A percentile compares a stretch with the other conserved stretches of the same genome.
Conservation (phyloP, 2,797 vertebrate genomes). For the Uromys caudimaculatus region DNA sequence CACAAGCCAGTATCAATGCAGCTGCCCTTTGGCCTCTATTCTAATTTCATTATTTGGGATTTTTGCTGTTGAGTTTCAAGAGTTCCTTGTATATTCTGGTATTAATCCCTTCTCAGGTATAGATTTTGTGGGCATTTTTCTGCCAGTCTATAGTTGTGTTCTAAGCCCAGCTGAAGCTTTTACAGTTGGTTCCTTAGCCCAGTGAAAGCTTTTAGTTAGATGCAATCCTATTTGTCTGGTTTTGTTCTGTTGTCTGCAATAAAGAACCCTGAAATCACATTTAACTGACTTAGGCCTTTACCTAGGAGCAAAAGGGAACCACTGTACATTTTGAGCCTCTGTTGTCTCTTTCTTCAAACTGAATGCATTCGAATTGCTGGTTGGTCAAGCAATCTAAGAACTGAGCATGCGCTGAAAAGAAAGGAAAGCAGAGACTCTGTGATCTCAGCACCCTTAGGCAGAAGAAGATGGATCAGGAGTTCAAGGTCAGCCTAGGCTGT, state of each 20-base stretch:
- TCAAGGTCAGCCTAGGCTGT: background rate
- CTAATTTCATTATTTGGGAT: background rate
- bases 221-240: background rate
- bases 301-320: background rate
- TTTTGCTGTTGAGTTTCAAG: background rate
- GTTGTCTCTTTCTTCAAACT: background rate
- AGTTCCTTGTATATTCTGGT: background rate
- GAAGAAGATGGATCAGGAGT: background rate
- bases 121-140: too few relatives aligned
- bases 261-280: background rate
- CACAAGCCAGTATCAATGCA: background rate
- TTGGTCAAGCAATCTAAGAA: background rate
- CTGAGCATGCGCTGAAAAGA: background rate
- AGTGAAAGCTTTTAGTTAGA: background rate
- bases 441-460: background rate
- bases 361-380: background rate
- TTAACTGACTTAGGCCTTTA: constrained; percentile 1
- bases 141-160: background rate
- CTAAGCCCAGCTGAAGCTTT: background rate
- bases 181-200: background rate
- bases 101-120: background rate
- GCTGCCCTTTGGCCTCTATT: background rate
- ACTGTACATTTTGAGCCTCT: background rate
- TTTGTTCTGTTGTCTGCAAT: background rate
- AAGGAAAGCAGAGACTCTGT: background rate